Evolutionary conservation across 2,888 invertebrate species (phyloP), one percentile per base, ranked within the genome.

Genomic region (Eristalis intricaria): DNA sequence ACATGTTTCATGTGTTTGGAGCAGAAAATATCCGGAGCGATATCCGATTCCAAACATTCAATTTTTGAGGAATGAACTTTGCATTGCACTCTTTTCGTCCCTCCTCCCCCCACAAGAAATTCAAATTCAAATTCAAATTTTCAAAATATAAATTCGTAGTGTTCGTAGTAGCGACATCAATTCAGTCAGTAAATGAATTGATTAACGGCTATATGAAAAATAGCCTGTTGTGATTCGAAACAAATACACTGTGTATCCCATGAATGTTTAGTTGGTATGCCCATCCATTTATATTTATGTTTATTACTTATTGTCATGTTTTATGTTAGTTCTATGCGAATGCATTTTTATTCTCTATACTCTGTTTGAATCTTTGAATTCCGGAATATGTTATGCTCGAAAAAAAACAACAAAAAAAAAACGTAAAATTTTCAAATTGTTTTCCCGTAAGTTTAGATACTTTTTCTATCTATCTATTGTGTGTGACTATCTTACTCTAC

Each of bases 191-290:
- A 38, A 38, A 13, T 3, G 38, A 19, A 68, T 61, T 73, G 19
- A 38, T 32, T 15, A 84, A 87, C 84, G 79, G 63, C 87, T 87
- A 87, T 84, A 84, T 80, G 29, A 64, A 84, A 82, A 66, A 80
- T 87, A 87, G 87, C 73, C 76, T 60, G 58, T 68, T 50, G 26
- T 4, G 5, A 22, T 35, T 70, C 7, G 22, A 13, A 64, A 60
- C 43, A 50, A 50, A 75, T 38, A 4, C 56, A 23, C 26, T 2
- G 26, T n/a, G 40, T 26, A 5, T 32, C 68, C 63, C 56, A 2
- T 43, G 78, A 70, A 78, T 78, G 78, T 78, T 70, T 35, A 64
- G 56, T 70, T 60, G 60, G 43, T 7, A 69, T 32, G 15, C 11
- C 69, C 66, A n/a, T 26, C 4, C 26, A 26, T 26, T 26, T 32